phyloP scores from a whole-genome alignment of 2,888 invertebrate genomes.

The Heliconius ethilla region DNA sequence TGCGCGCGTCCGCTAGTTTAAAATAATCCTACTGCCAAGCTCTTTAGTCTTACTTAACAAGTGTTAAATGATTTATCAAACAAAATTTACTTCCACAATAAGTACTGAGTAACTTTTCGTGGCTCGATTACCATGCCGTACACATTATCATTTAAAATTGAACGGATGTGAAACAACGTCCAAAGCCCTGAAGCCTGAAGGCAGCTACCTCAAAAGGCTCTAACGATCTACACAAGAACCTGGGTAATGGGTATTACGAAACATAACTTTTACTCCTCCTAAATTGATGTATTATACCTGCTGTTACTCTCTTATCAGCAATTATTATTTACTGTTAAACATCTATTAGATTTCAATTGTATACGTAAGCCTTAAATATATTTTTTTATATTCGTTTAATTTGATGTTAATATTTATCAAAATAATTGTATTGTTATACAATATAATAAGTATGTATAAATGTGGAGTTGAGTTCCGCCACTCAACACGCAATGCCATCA shows the following conservation, averaged over 20 bases:
- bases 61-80: slow-evolving; percentile 8
- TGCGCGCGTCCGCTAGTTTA: no score
- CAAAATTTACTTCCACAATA: slow-evolving; percentile 20
- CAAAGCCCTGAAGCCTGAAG: slow-evolving; percentile 35
- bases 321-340: neutral
- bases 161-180: slow-evolving; percentile 37
- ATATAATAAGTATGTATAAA: no score
- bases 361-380: neutral
- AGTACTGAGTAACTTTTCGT: slow-evolving; percentile 19
- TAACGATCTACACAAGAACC: slow-evolving; percentile 36
- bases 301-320: slow-evolving; percentile 5
- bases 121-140: slow-evolving; percentile 34
- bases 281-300: slow-evolving; percentile 14
- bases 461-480: no score
- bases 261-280: slow-evolving; percentile 24
- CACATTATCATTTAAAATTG: slow-evolving; percentile 41
- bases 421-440: no score
- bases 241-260: slow-evolving; percentile 27
- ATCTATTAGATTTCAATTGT: neutral
- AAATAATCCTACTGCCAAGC: no score
- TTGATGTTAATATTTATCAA: neutral
- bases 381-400: neutral
- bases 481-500: no score
- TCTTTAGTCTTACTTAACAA: neutral
- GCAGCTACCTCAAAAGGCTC: slow-evolving; percentile 37